Evolutionary conservation across 2,797 vertebrate species (phyloP), one percentile per base, ranked within the genome.

Genomic region (Melanotaenia boesemani): DNA sequence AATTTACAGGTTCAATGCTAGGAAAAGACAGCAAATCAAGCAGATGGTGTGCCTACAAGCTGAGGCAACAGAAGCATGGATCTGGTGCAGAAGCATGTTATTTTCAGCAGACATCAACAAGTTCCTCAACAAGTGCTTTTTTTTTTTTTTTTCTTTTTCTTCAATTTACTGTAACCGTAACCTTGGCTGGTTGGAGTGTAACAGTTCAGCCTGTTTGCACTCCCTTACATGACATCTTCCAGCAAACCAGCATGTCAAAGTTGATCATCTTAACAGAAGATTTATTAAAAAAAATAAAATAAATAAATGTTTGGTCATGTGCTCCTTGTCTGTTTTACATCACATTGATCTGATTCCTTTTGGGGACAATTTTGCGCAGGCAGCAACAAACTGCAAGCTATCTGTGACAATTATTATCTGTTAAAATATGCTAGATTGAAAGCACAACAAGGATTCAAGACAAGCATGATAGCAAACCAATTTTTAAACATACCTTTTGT

Each of bases 401-500:
- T 39, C 37, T 7, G 52, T 15, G 52, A 39, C 32, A 52, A 62
- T 67, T 50, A 63, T 8, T 13, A 70, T 22, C 36, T 44, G 8
- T 44, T 72, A 50, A 44, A 63, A 67, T 15, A 41, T 0, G 6
- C 5, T 30, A 70, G 4, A 1, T 13, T 39, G 10, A 2, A 63
- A 80, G 60, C n/a, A 22, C 2, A 34, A 37, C 46, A 18, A 55
- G 1, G 6, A 64, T 32, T 5, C 0, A 28, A 57, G 28, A 16
- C 44, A 32, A 63, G 52, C 52, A 2, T 20, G 13, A 34, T 15
- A 24, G 36, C 41, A 39, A 22, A 62, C 59, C 1, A 24, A 46
- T 69, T 52, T 63, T 74, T 72, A 74, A 63, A 58, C 97, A 79
- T 96, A 99, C 98, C 97, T 98, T 93, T 96, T 98, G 79, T 97